Evolutionary conservation across 1,140 invertebrate species (phyloP), one percentile per base, ranked within the genome.

Genomic region (Heliconius himera): DNA sequence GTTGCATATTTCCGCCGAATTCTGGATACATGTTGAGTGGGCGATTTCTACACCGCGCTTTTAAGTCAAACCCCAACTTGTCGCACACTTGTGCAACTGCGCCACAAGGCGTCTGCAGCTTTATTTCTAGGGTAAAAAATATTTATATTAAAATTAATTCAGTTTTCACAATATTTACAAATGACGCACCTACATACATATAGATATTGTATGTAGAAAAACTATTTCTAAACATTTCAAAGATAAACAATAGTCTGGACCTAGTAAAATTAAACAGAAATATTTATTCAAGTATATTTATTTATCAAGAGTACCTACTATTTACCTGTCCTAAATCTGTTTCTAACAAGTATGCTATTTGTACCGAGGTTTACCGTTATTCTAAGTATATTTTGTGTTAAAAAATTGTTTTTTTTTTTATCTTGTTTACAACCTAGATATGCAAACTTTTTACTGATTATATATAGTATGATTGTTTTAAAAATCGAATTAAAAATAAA

Each of bases 271-370:
- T 22, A 11, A 75, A 75, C 51, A 60, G 29, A 36, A 20, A 33
- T 75, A 75, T 56, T 56, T 75, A 66, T 38, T 75, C 41, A 75
- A 36, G 22, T 33, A n/a, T 75, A 66, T 72, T 72, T 77, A 26
- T 77, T 72, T 72, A 66, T 26, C 49, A 54, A 20, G 60, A 77
- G n/a, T 56, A 22, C n/a, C n/a, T n/a, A n/a, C 22, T 33, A 49
- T 81, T 81, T 77, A 74, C 75, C 75, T 77, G 79, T 74, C 72
- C 79, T 60, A 74, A 75, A 81, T 77, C 72, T 73, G 54, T 77
- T 77, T 74, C 72, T 60, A 26, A 73, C 9, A 75, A 74, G 54
- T 76, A 56, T 46, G 22, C 49, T 54, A 54, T 70, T 41, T 77
- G 72, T 71, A 81, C 70, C 54, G 49, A 74, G 71, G 56, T 81